These are phyloP conservation scores for Lithophane leautieri DNA, from an alignment of 2,888 invertebrate genomes.

Conservation along the genomic window DNA sequence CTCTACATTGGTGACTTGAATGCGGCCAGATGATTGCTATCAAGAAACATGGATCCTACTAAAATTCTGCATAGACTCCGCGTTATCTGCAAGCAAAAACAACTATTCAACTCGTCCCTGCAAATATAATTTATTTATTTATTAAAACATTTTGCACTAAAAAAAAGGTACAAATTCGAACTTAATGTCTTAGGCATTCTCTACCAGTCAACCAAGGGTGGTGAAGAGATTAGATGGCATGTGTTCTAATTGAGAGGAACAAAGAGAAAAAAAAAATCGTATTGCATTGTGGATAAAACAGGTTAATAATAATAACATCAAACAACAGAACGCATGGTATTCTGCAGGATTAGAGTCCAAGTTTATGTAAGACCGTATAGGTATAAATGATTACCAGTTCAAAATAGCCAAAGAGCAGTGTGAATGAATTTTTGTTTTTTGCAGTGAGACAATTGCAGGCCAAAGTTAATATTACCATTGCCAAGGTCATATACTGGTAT, in stretches of 20 bases:
- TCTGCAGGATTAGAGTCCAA: not conserved
- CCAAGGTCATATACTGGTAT: conserved; percentile 30
- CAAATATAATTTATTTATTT: too few species aligned
- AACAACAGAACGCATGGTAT: not conserved
- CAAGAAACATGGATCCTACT: not conserved
- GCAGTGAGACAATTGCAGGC: not conserved
- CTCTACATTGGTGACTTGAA: too few species aligned
- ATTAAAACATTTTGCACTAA: too few species aligned
- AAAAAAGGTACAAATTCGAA: too few species aligned
- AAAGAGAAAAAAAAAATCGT: too few species aligned
- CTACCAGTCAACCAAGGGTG: too few species aligned
- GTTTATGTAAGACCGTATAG: not conserved
- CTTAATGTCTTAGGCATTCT: too few species aligned
- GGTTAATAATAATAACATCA: too few species aligned
- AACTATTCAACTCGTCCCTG: not conserved
- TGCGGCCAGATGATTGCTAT: not conserved
- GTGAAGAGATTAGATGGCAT: too few species aligned
- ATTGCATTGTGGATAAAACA: too few species aligned
- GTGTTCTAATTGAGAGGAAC: too few species aligned
- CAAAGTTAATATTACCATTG: not conserved
- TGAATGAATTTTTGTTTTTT: not conserved
- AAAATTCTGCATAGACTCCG: not conserved
- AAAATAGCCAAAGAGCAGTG: too few species aligned
- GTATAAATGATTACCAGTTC: not conserved
- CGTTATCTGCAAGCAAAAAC: not conserved